A percentile compares a stretch with the other conserved stretches of the same genome.
Evolutionary conservation across 64 coral and sea anemone genomes (phyloP).

Genomic region (Porites lutea): DNA sequence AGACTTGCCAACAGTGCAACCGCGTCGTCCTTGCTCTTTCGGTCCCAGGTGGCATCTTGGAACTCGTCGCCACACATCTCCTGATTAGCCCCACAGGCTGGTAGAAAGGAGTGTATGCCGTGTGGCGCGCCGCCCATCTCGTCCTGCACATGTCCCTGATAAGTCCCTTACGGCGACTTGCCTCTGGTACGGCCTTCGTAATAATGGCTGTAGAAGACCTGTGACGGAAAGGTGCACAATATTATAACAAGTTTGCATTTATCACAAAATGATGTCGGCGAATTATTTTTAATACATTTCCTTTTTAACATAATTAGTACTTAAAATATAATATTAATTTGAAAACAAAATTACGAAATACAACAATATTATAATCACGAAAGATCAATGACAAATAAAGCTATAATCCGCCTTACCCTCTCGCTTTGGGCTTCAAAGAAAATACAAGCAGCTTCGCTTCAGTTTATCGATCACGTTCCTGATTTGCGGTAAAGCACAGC

Average conservation of each 20-base stretch:
- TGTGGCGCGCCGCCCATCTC: constrained; percentile 72
- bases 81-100: constrained; percentile 34
- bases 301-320: too few relatives aligned
- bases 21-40: constrained; percentile 81
- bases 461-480: constrained; percentile 65
- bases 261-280: too few relatives aligned
- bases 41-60: constrained; percentile 59
- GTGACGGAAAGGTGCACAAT: constrained; percentile 41
- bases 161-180: constrained; percentile 46
- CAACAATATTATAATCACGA: constrained; percentile 32
- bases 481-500: constrained; percentile 57
- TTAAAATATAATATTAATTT: too few relatives aligned
- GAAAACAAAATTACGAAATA: not conserved
- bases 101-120: constrained; percentile 76
- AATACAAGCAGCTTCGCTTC: constrained; percentile 57
- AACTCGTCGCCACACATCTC: constrained; percentile 57
- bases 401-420: constrained; percentile 57
- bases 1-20: constrained; percentile 67
- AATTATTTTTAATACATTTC: too few relatives aligned
- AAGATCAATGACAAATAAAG: constrained; percentile 48
- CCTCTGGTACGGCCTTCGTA: constrained; percentile 58
- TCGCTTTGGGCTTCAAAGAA: constrained; percentile 52
- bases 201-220: constrained; percentile 77
- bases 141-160: constrained; percentile 77
- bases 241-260: not conserved